Conservation (phyloP, 2,888 invertebrate genomes). For the Julus scandinavius region DNA sequence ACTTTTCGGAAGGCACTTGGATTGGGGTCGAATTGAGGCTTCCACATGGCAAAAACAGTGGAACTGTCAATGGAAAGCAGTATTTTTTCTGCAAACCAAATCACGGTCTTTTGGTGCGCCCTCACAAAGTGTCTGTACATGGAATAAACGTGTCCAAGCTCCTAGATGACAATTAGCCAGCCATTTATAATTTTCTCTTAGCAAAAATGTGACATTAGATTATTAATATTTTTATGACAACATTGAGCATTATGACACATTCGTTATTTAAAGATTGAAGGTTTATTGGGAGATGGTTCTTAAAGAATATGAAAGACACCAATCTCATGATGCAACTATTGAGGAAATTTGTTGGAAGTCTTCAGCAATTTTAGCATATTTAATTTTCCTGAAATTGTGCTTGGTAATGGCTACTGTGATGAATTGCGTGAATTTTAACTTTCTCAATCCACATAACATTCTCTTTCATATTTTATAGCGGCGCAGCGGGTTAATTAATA, state of each 20-base stretch:
- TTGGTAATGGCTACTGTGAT: background rate
- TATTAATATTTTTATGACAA: background rate
- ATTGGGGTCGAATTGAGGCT: slow-evolving; percentile 68
- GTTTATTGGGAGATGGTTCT: background rate
- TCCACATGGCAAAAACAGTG: slow-evolving; percentile 68
- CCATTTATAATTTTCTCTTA: background rate
- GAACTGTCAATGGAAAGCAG: slow-evolving; percentile 67
- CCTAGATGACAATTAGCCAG: background rate
- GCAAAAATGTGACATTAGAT: background rate
- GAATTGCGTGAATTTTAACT: background rate
- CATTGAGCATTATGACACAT: background rate
- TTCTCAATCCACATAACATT: no score
- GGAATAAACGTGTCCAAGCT: slow-evolving; percentile 68
- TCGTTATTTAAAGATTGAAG: background rate
- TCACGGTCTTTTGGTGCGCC: slow-evolving; percentile 68
- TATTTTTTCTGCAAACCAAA: slow-evolving; percentile 68
- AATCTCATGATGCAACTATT: background rate
- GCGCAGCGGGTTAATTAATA: background rate
- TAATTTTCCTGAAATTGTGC: background rate
- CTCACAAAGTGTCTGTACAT: slow-evolving; percentile 67
- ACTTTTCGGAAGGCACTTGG: slow-evolving; percentile 69
- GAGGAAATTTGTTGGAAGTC: no score
- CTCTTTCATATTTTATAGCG: background rate
- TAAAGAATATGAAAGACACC: background rate
- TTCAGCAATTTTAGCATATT: no score